Conservation (phyloP, 30 jellyfish, hydroid and myxozoan species). For the Cassiopea andromeda region DNA sequence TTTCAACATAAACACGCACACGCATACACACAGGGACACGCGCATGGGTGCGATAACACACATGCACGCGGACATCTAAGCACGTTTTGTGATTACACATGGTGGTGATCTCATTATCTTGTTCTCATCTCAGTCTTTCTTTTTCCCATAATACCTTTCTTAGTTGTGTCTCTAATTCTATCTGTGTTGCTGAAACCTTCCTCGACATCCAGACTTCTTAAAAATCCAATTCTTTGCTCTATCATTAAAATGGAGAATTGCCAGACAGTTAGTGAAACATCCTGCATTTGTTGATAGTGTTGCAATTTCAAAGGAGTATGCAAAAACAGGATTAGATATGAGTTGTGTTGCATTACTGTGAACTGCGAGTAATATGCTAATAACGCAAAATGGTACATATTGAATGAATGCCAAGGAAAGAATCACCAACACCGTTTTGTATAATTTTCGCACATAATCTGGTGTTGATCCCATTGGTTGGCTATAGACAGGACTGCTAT, state of each 20-base stretch:
- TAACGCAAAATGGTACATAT: not conserved
- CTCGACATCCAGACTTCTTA: not conserved
- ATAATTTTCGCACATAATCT: slow-evolving; percentile 9
- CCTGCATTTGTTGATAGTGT: not conserved
- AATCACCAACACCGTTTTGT: slow-evolving; percentile 12
- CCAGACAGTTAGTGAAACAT: not conserved
- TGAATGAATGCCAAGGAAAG: not conserved
- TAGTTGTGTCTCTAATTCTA: too few relatives aligned
- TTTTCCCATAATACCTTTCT: too few relatives aligned
- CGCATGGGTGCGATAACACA: too few relatives aligned
- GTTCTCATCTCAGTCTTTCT: too few relatives aligned
- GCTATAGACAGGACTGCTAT: slow-evolving; percentile 1
- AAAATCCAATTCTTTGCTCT: not conserved
- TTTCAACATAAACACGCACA: too few relatives aligned
- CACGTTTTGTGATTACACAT: too few relatives aligned
- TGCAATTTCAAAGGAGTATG: not conserved
- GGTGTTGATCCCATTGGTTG: not conserved
- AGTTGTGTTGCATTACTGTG: not conserved
- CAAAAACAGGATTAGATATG: not conserved
- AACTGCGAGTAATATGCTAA: not conserved
- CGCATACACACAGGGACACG: too few relatives aligned
- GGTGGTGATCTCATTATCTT: too few relatives aligned
- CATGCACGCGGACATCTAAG: too few relatives aligned
- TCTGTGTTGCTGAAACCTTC: not conserved
- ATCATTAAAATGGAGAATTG: not conserved